phyloP scores from a whole-genome alignment of 2,113 vertebrate species.

The Calyptommatus sinebrachiatus region DNA sequence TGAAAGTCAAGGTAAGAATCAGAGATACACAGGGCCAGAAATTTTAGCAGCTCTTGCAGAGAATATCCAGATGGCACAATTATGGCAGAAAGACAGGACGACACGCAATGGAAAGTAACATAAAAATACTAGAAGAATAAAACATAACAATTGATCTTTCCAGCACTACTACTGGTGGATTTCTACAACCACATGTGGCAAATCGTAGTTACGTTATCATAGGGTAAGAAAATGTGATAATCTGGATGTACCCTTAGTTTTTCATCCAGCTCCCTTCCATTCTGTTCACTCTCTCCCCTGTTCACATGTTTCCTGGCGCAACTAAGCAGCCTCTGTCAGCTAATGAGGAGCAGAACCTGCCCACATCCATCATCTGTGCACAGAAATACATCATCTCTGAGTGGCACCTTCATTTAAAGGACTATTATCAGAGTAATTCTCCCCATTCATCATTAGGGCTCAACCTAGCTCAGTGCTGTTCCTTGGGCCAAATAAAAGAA shows the following conservation, averaged over 20 bases:
- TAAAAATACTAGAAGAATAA: no score
- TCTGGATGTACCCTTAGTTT: background rate
- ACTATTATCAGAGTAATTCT: constrained; percentile 47
- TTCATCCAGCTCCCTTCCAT: background rate
- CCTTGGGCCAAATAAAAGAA: background rate
- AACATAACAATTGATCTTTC: no score
- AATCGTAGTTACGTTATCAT: no score
- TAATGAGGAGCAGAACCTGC: constrained; percentile 21
- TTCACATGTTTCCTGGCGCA: background rate
- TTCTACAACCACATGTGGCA: no score
- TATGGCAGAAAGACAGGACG: no score
- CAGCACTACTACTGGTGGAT: no score
- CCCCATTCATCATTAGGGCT: constrained; percentile 31
- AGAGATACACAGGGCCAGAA: no score
- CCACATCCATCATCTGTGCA: constrained; percentile 41
- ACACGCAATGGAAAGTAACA: no score
- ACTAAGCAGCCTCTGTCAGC: background rate
- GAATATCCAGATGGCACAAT: no score
- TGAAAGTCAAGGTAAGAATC: no score
- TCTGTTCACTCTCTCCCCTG: background rate
- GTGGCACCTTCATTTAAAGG: constrained; percentile 51
- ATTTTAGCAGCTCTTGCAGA: no score
- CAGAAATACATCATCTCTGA: background rate
- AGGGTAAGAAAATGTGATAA: no score
- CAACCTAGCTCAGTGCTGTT: background rate